These are phyloP conservation scores for Lacanobia wlatinum DNA, from an alignment of 2,888 invertebrate genomes.

Conservation along the genomic window DNA sequence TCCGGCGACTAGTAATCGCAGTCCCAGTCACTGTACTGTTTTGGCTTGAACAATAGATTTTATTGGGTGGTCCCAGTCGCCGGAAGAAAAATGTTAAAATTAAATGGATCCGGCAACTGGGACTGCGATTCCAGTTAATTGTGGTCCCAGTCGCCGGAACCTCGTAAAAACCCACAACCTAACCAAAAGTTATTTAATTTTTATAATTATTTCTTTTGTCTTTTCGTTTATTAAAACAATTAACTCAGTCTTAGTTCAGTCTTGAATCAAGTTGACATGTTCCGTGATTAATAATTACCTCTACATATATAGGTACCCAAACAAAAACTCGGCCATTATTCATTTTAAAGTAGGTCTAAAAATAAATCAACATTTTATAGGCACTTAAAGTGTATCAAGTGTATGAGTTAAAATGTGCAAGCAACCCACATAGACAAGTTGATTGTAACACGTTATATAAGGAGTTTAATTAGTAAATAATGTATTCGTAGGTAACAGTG, in stretches of 20 bases:
- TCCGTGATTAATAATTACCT: not conserved
- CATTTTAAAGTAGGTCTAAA: constrained; percentile 30
- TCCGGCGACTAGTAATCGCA: too few species aligned
- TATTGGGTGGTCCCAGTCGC: too few species aligned
- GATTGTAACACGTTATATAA: constrained; percentile 55
- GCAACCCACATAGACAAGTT: constrained; percentile 32
- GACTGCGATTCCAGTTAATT: too few species aligned
- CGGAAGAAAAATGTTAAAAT: too few species aligned
- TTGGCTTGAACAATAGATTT: too few species aligned
- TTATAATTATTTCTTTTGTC: too few species aligned
- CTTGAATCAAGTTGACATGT: not conserved
- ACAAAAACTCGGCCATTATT: not conserved
- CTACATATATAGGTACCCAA: not conserved
- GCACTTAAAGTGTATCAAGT: constrained; percentile 28
- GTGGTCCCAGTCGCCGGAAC: too few species aligned
- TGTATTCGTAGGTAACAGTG: constrained; percentile 54
- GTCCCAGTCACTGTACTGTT: too few species aligned
- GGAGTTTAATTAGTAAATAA: constrained; percentile 44
- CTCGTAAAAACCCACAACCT: too few species aligned
- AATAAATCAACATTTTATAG: constrained; percentile 34
- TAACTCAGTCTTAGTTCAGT: not conserved
- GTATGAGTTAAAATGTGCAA: constrained; percentile 36
- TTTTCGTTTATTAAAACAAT: not conserved
- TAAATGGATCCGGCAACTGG: too few species aligned
- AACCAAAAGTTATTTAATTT: too few species aligned